Conservation (phyloP, 2,797 vertebrate species). For the Clarias pachynema region DNA sequence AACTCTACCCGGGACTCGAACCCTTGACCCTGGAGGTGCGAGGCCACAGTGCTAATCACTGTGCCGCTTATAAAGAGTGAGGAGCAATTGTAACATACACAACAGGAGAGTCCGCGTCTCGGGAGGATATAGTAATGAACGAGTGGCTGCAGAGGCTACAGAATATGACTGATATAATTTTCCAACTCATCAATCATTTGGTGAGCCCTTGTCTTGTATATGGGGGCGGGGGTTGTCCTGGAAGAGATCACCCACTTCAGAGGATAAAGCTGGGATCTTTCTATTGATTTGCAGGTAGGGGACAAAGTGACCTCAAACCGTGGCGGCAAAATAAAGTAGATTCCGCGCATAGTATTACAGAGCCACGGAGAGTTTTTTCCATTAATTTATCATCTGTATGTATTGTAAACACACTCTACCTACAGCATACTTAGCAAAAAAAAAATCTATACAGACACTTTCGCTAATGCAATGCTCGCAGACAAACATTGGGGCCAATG, state of each 20-base stretch:
- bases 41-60: too few species aligned
- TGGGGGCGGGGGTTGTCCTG: neutral
- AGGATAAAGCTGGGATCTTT: neutral
- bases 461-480: neutral
- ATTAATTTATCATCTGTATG: neutral
- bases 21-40: too few species aligned
- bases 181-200: neutral
- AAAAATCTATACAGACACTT: slow-evolving; percentile 13
- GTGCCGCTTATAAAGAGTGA: too few species aligned
- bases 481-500: neutral
- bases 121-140: too few species aligned
- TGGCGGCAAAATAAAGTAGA: too few species aligned
- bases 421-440: neutral
- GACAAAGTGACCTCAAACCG: neutral
- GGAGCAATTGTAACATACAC: too few species aligned
- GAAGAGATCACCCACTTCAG: neutral
- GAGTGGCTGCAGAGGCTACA: neutral
- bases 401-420: neutral
- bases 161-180: neutral
- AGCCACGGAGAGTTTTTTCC: neutral
- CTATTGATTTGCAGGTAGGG: neutral
- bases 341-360: neutral
- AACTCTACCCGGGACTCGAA: too few species aligned
- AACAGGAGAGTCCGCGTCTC: too few species aligned
- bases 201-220: neutral